Evolutionary conservation across 2,888 invertebrate species (phyloP).

Genomic region (Mechanitis messenoides): DNA sequence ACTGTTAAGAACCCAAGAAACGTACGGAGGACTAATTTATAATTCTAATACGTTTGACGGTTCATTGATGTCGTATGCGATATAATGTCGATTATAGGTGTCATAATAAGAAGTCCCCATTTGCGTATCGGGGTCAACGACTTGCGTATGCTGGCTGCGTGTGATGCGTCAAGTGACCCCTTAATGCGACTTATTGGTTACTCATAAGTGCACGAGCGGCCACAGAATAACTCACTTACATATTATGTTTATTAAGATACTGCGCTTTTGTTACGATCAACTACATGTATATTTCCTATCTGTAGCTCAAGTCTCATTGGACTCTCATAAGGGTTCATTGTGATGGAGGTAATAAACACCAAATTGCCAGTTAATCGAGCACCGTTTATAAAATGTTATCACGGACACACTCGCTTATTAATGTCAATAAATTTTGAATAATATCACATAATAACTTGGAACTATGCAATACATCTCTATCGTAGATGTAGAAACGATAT

Average conservation of each 20-base stretch:
- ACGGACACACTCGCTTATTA: slow-evolving; percentile 40
- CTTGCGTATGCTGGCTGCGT: slow-evolving; percentile 63
- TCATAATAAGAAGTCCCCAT: slow-evolving; percentile 48
- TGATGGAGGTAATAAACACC: slow-evolving; percentile 36
- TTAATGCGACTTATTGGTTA: slow-evolving; percentile 71
- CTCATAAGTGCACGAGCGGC: slow-evolving; percentile 61
- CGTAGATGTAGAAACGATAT: slow-evolving; percentile 22
- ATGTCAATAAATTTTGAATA: slow-evolving; percentile 43
- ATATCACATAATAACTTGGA: slow-evolving; percentile 28
- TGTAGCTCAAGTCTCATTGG: slow-evolving; percentile 35
- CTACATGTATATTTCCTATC: slow-evolving; percentile 25
- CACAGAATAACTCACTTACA: slow-evolving; percentile 40
- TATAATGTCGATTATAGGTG: slow-evolving; percentile 39
- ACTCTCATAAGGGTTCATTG: slow-evolving; percentile 42
- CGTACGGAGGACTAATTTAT: slow-evolving; percentile 1
- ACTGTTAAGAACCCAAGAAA: slow-evolving; percentile 3
- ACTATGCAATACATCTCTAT: slow-evolving; percentile 23
- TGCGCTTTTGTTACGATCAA: slow-evolving; percentile 26
- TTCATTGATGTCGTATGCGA: slow-evolving; percentile 19
- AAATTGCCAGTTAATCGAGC: slow-evolving; percentile 40
- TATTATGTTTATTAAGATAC: slow-evolving; percentile 23
- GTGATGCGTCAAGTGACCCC: slow-evolving; percentile 68
- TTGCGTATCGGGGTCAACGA: slow-evolving; percentile 66
- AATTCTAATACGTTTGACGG: slow-evolving; percentile 4
- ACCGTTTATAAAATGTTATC: slow-evolving; percentile 41